A percentile compares a stretch with the other conserved stretches of the same genome.
Evolutionary conservation across 2,113 vertebrate species (phyloP).

Genomic region (Procapra przewalskii): DNA sequence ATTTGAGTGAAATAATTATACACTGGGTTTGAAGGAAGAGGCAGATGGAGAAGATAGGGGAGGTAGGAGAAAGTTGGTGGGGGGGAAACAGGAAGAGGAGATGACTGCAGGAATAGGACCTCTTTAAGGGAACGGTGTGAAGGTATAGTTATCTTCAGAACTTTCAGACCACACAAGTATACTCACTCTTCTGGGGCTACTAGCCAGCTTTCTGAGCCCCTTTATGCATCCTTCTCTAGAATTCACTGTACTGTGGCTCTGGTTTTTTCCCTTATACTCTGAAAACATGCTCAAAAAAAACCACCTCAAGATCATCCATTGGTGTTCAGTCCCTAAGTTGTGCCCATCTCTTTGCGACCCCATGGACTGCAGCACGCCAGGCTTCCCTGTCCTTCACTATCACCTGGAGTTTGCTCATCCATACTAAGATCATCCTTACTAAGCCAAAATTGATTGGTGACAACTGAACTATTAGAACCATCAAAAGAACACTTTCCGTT

Average conservation of each 20-base stretch:
- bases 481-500: not conserved
- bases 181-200: too few species aligned
- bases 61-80: not conserved
- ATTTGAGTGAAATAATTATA: not conserved
- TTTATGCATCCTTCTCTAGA: not conserved
- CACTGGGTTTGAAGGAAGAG: not conserved
- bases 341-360: not conserved
- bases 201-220: not conserved
- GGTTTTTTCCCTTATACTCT: not conserved
- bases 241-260: not conserved
- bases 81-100: not conserved
- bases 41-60: not conserved
- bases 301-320: not conserved
- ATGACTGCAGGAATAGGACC: not conserved
- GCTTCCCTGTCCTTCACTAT: not conserved
- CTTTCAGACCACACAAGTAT: not conserved
- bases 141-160: not conserved
- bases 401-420: not conserved
- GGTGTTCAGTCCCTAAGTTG: not conserved
- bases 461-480: not conserved
- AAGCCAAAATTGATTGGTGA: not conserved
- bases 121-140: rapidly evolving
- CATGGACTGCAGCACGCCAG: not conserved
- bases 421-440: not conserved
- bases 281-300: not conserved